Conservation (phyloP, 2,113 vertebrate genomes). For the Phalacrocorax pelagicus region DNA sequence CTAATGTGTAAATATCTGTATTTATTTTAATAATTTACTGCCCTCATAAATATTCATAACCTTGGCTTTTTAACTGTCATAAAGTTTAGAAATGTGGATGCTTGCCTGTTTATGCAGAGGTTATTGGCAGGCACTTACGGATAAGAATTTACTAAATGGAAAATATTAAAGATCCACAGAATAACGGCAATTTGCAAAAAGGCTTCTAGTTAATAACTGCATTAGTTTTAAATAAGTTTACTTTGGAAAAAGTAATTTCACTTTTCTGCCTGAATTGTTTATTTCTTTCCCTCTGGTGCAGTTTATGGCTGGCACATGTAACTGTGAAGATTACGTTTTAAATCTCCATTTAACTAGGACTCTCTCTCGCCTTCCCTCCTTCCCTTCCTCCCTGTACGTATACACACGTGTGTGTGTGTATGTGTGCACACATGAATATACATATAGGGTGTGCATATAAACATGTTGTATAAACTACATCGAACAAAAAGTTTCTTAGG, state of each 20-base stretch:
- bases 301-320: not conserved
- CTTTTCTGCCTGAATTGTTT: not conserved
- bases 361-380: not conserved
- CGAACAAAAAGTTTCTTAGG: not conserved
- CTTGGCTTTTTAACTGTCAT: constrained; percentile 46
- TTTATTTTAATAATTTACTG: constrained; percentile 61
- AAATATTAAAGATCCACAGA: not conserved
- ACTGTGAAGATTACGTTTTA: not conserved
- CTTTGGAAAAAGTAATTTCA: not conserved
- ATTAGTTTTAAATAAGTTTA: constrained; percentile 9
- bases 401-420: not conserved
- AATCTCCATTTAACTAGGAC: not conserved
- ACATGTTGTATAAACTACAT: not conserved
- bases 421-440: too few species aligned
- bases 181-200: constrained; percentile 22
- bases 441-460: too few species aligned
- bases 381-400: not conserved
- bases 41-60: constrained; percentile 61
- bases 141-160: not conserved
- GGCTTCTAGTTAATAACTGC: not conserved
- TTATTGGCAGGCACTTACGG: not conserved
- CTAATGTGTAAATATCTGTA: constrained; percentile 61
- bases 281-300: not conserved
- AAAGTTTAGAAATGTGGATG: constrained; percentile 24
- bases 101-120: not conserved